These are phyloP conservation scores for Drosophila jambulina DNA, from an alignment of 1,140 invertebrate species.

Conservation along the genomic window DNA sequence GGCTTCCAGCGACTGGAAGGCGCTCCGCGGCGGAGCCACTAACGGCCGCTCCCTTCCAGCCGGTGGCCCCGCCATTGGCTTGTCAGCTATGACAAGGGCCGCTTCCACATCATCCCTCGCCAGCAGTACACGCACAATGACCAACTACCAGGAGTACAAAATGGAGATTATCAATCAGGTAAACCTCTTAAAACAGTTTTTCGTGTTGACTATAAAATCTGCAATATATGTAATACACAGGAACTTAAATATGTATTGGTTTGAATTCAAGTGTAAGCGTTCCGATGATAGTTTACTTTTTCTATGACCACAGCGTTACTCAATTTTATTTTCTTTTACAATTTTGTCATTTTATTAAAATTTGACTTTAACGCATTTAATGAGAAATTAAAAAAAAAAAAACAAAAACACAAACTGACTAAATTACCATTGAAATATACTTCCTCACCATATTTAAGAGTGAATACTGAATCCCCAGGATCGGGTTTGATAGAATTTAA, in stretches of 20 bases:
- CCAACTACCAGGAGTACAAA: conserved; percentile 83
- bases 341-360: no score
- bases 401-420: no score
- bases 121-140: conserved; percentile 77
- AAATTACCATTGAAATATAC: no score
- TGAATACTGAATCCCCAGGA: no score
- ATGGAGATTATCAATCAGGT: conserved; percentile 84
- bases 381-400: no score
- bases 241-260: not conserved
- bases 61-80: conserved; percentile 25
- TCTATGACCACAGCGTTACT: no score
- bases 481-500: no score
- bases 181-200: not conserved
- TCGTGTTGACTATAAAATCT: not conserved
- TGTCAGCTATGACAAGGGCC: conserved; percentile 66
- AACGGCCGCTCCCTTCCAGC: conserved; percentile 56
- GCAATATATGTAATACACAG: not conserved
- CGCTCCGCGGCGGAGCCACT: conserved; percentile 40
- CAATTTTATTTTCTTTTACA: no score
- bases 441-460: no score
- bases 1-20: conserved; percentile 70
- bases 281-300: no score
- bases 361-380: no score
- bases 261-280: not conserved
- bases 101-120: conserved; percentile 78